Evolutionary conservation across 2,797 vertebrate species (phyloP).

Genomic region (Sarcophilus harrisii): DNA sequence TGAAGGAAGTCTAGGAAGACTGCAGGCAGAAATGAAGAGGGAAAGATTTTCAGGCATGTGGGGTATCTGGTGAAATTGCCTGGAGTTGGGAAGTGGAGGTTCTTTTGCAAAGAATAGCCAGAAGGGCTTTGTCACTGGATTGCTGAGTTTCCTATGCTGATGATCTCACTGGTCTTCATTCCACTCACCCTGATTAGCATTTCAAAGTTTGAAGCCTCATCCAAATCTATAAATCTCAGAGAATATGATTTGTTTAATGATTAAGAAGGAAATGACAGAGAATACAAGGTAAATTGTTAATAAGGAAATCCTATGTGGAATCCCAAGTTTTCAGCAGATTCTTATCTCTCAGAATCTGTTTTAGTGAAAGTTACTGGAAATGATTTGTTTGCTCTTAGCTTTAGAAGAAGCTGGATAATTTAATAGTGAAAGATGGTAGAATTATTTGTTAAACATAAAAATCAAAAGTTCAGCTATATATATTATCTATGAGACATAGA

Average conservation of each 20-base stretch:
- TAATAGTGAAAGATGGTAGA: not conserved
- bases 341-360: slow-evolving; percentile 30
- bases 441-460: slow-evolving; percentile 41
- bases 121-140: not conserved
- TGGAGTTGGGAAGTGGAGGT: too few relatives aligned
- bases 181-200: not conserved
- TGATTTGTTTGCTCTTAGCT: slow-evolving; percentile 34
- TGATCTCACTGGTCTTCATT: not conserved
- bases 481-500: not conserved
- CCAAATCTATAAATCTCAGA: not conserved
- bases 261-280: not conserved
- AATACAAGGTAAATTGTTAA: not conserved
- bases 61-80: not conserved
- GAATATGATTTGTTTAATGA: not conserved
- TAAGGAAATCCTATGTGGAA: not conserved
- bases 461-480: slow-evolving; percentile 9
- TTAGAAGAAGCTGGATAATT: slow-evolving; percentile 27
- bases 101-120: not conserved
- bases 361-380: not conserved
- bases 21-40: not conserved
- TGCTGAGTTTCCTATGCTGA: not conserved
- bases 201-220: slow-evolving; percentile 2
- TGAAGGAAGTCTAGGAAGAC: not conserved
- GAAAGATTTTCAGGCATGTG: not conserved
- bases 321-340: not conserved